These are phyloP conservation scores for Drosophila bifasciata DNA, from an alignment of 1,140 invertebrate species.

Conservation along the genomic window DNA sequence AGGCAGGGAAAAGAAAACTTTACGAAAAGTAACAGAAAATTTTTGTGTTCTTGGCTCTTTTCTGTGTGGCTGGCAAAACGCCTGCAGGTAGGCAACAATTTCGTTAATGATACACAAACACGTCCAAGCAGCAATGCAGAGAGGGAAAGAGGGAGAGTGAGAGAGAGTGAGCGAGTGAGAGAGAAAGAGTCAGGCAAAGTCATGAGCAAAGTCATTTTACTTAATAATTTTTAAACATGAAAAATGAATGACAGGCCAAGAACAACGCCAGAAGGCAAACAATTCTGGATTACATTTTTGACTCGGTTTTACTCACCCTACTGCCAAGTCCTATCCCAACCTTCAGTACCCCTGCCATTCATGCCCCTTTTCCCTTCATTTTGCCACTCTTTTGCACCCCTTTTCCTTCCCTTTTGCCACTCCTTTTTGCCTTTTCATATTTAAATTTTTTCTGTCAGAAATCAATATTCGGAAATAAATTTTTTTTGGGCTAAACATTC, in stretches of 20 bases:
- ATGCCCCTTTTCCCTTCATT: too few relatives aligned
- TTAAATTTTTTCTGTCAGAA: background rate
- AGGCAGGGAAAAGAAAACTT: background rate
- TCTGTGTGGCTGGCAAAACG: constrained; percentile 29
- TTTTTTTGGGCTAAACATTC: constrained; percentile 3
- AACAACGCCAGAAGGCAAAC: constrained; percentile 23
- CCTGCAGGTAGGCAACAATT: constrained; percentile 51
- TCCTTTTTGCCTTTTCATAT: too few relatives aligned
- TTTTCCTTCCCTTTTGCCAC: too few relatives aligned
- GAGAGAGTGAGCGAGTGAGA: too few relatives aligned
- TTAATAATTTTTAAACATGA: constrained; percentile 36
- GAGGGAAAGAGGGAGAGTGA: background rate
- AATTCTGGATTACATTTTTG: background rate
- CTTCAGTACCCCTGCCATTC: too few relatives aligned
- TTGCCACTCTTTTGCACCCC: too few relatives aligned
- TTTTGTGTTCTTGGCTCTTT: constrained; percentile 13
- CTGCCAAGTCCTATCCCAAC: too few relatives aligned
- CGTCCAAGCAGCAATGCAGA: constrained; percentile 2
- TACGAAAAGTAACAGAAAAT: background rate
- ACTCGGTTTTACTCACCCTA: background rate
- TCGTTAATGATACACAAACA: constrained; percentile 66
- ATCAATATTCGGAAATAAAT: constrained; percentile 16
- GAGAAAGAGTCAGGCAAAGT: background rate
- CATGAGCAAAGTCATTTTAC: constrained; percentile 29
- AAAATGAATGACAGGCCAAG: constrained; percentile 36